A percentile compares a stretch with the other conserved stretches of the same genome.
These are phyloP conservation scores for Psylliodes chrysocephalus DNA, from an alignment of 2,888 invertebrate species.

Conservation along the genomic window DNA sequence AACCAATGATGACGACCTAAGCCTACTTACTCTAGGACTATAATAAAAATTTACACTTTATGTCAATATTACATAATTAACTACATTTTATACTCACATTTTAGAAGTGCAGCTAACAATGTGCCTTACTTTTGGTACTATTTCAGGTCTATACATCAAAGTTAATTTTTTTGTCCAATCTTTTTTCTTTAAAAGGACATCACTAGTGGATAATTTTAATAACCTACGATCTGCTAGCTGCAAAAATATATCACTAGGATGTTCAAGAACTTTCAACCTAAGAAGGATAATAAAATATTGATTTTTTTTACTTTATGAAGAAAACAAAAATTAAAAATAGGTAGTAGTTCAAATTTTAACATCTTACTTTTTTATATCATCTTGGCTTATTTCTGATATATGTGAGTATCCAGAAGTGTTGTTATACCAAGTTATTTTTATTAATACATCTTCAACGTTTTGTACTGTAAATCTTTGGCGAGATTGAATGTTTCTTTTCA, in stretches of 20 bases:
- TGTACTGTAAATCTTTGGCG: constrained; percentile 77
- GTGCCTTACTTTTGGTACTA: constrained; percentile 56
- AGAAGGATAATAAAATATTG: constrained; percentile 44
- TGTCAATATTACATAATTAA: not conserved
- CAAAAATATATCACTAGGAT: constrained; percentile 87
- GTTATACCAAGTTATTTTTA: constrained; percentile 86
- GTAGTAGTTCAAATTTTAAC: no score
- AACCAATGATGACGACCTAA: constrained; percentile 45
- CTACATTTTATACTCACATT: constrained; percentile 42
- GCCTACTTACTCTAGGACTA: constrained; percentile 44
- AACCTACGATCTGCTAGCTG: constrained; percentile 91
- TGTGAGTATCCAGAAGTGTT: constrained; percentile 69
- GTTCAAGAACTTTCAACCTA: constrained; percentile 83
- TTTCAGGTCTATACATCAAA: constrained; percentile 55
- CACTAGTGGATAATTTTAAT: constrained; percentile 80
- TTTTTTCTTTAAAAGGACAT: constrained; percentile 79
- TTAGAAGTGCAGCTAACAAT: constrained; percentile 52
- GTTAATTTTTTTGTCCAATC: constrained; percentile 79
- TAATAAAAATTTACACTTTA: not conserved
- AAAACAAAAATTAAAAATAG: no score
- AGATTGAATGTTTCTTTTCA: constrained; percentile 67
- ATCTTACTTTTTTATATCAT: constrained; percentile 75
- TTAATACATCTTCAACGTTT: constrained; percentile 81
- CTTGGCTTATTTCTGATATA: constrained; percentile 79
- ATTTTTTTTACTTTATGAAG: no score